Base-by-base conservation (phyloP, 2,888 invertebrate genomes). In the Brachyptera risi region DNA sequence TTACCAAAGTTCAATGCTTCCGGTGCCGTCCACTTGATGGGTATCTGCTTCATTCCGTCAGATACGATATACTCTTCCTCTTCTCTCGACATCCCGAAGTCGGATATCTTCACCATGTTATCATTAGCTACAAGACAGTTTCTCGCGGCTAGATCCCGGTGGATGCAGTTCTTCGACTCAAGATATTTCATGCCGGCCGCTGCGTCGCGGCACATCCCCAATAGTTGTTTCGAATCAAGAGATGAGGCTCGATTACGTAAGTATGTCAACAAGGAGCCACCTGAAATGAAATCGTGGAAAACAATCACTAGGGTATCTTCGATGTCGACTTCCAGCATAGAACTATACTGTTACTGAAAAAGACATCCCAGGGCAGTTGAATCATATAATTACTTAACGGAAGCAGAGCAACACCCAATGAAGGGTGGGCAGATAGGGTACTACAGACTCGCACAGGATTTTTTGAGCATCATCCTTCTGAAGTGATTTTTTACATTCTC, bases 1-100 rank as follows among this genome's bases (percentile, higher is more conserved):
- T 76, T 74, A 86, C 96, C 96, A 74, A 92, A 96, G 76, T 96
- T 95, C 11, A 96, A 79, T 1, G 96, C 96, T 78, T 96, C 96
- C 0, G 97, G 97, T 1, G 96, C 96, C 0, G 96, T 97, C 97
- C 97, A 97, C 76, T 97, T 97, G 64, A 97, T 96, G 0, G 97
- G 96, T 69, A 97, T 96, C 79, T 96, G 96, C 76, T 97, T 96
- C 92, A 96, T 93, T 35, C 96, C 96, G 68, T 96, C 96, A 2
- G 96, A 95, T 42, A 96, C 96, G 64, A 92, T 94, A 70, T 97
- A 97, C 74, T 96, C 96, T 74, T 96, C 93, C 73, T 96, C 96
- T 74, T 96, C 96, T 26, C 96, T 78, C 0, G 96, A 96, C 96
- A 97, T 97, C 66, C 96, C 96, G 78, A 96, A 97, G 78, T 97